Evolutionary conservation across 2,113 vertebrate species (phyloP), one percentile per base, ranked within the genome.

Genomic region (Perccottus glenii): DNA sequence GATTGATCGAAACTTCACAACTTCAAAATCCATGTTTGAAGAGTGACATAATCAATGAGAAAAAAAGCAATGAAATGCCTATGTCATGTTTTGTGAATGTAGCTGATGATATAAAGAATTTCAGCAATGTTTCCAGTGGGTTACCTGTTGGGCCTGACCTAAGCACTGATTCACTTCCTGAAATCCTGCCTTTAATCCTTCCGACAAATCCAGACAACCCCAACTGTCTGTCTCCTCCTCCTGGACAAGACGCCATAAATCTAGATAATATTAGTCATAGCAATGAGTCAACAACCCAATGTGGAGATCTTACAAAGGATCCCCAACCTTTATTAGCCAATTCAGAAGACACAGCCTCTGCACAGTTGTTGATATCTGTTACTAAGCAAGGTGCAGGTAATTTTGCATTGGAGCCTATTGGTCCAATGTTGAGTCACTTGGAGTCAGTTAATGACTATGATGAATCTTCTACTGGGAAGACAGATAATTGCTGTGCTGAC

Each of bases 401-500:
- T 69, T 63, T 82, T 68, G 64, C 66, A 32, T 65, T 87, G 56
- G 73, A 19, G 59, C 67, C 83, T 77, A 76, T 81, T 60, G 86
- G 86, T 46, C 81, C 89, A 14, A 84, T 92, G 88, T 80, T 92
- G 81, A 92, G 81, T 87, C 90, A 92, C 62, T 52, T 73, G 15
- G 88, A 93, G 80, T 63, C 76, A 11, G 80, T 83, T 75, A 82
- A 63, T 33, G 89, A 90, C 65, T 68, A 43, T 80, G 84, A 87
- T 67, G 65, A 86, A 51, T 64, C 76, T 61, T 59, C 75, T 64
- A 73, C 80, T 58, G 86, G 70, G 59, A 69, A 78, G 46, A 48
- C 62, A 38, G 74, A 60, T 67, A 56, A 56, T 36, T 12, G 35
- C 61, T 65, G 55, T 44, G 36, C 63, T 60, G 76, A 76, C n/a